Conservation (phyloP, 35 echinoderm and acorn worm species). For the Hemicentrotus pulcherrimus region DNA sequence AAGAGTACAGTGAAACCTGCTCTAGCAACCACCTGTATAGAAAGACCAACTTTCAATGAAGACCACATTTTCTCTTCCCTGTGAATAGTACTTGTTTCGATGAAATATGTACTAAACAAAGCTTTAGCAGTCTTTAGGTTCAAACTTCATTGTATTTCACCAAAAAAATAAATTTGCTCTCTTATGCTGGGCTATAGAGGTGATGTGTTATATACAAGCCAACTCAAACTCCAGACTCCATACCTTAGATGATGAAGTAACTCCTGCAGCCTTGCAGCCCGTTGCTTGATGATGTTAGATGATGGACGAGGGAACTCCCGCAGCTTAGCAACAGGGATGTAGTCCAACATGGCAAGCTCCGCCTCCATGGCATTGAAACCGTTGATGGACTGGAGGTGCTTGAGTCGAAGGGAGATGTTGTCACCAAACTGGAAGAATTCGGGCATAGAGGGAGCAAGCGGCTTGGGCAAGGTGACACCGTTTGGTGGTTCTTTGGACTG, state of each 20-base stretch:
- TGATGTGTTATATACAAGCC: background rate
- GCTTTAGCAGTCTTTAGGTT: too few species aligned
- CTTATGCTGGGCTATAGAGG: too few species aligned
- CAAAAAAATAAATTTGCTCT: too few species aligned
- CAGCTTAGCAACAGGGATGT: constrained; percentile 76
- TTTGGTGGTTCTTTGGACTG: background rate
- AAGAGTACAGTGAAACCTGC: too few species aligned
- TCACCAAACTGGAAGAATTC: constrained; percentile 87
- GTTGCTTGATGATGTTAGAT: constrained; percentile 69
- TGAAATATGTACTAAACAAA: too few species aligned
- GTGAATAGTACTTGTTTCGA: too few species aligned
- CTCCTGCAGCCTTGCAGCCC: constrained; percentile 87
- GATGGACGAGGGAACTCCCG: constrained; percentile 86
- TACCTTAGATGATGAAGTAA: constrained; percentile 44
- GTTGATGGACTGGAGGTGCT: constrained; percentile 78
- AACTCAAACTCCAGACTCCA: background rate
- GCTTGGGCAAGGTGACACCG: background rate
- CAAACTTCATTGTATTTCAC: too few species aligned
- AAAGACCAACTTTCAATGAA: too few species aligned
- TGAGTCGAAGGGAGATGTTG: constrained; percentile 66
- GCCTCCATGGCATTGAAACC: constrained; percentile 78
- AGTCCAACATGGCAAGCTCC: constrained; percentile 83
- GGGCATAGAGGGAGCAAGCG: constrained; percentile 47
- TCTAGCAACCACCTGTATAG: too few species aligned
- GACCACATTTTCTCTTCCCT: too few species aligned